A percentile compares a stretch with the other conserved stretches of the same genome.
Evolutionary conservation across 30 jellyfish, hydroid and myxozoan genomes (phyloP).

Genomic region (Aurelia sp.): DNA sequence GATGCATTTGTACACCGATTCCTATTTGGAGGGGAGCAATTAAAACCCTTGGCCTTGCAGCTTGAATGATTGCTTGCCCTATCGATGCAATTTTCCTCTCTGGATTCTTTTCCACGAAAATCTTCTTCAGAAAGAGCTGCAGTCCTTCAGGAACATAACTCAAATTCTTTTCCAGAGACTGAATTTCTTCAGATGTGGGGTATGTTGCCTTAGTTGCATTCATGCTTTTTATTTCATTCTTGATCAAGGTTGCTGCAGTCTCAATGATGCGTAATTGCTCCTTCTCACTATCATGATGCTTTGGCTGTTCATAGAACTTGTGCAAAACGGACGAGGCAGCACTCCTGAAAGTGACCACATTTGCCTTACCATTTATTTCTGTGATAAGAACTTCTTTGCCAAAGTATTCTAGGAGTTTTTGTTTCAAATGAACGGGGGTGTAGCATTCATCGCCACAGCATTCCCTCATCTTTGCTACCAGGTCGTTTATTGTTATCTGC

Average conservation of each 20-base stretch:
- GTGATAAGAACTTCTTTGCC: slow-evolving; percentile 28
- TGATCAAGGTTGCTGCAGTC: slow-evolving; percentile 36
- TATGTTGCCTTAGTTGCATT: slow-evolving; percentile 6
- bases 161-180: neutral
- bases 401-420: slow-evolving; percentile 32
- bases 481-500: slow-evolving; percentile 57
- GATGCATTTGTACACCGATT: slow-evolving; percentile 13
- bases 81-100: slow-evolving; percentile 14
- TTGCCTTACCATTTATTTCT: slow-evolving; percentile 42
- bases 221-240: slow-evolving; percentile 23
- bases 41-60: slow-evolving; percentile 32
- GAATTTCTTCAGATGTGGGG: slow-evolving; percentile 9
- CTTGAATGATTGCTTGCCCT: slow-evolving; percentile 55
- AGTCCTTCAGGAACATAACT: neutral
- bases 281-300: slow-evolving; percentile 5
- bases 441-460: slow-evolving; percentile 69
- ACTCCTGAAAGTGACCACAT: slow-evolving; percentile 59
- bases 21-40: slow-evolving; percentile 35
- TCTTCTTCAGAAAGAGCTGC: slow-evolving; percentile 12
- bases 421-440: slow-evolving; percentile 45
- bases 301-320: slow-evolving; percentile 17
- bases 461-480: slow-evolving; percentile 59
- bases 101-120: neutral
- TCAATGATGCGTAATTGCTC: slow-evolving; percentile 13
- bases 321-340: slow-evolving; percentile 42